Base-by-base conservation (phyloP, 2,113 vertebrate species). In the Prinia subflava region DNA sequence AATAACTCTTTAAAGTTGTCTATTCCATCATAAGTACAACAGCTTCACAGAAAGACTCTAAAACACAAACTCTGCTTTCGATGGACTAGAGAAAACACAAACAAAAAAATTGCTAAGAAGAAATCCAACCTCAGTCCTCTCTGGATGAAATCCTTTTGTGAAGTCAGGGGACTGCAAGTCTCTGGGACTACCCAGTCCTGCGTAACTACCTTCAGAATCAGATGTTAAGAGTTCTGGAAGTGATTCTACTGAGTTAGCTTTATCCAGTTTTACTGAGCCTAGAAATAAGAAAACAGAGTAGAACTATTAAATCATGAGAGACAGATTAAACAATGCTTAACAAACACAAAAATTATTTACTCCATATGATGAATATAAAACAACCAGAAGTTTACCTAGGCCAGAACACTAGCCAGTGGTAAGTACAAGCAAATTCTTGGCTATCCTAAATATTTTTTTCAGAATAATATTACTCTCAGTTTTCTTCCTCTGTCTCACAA, bases 161-260 rank as follows among this genome's bases (percentile, higher is more conserved):
- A 99, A 99, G 90, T 99, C 97, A 3, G 99, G 99, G 4, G 99
- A 99, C 92, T 98, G 98, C 53, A 99, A 94, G 71, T 99, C 99
- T 97, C 99, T 97, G 83, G 99, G 99, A 88, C 99, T 99, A 74
- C 98, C 96, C 56, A 98, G 97, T 83, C 98, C 99, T 79, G 97
- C 98, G 2, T 97, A 99, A 98, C 99, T 99, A 89, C 99, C 98
- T 98, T 99, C 99, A 7, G 99, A 99, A 95, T 99, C 99, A 30
- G 99, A 99, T 2, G 98, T 99, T 95, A 99, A 92, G 59, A 99
- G 97, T 84, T 99, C 99, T 95, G 98, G 98, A 95, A 99, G 98
- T 35, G 99, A 99, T 90, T 99, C 99, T 47, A 98, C 95, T 14
- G 99, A 99, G 96, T 98, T 99, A 42, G 98, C 97, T 93, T 99